phyloP scores from a whole-genome alignment of 2,888 invertebrate species.

The Lasiommata megera region DNA sequence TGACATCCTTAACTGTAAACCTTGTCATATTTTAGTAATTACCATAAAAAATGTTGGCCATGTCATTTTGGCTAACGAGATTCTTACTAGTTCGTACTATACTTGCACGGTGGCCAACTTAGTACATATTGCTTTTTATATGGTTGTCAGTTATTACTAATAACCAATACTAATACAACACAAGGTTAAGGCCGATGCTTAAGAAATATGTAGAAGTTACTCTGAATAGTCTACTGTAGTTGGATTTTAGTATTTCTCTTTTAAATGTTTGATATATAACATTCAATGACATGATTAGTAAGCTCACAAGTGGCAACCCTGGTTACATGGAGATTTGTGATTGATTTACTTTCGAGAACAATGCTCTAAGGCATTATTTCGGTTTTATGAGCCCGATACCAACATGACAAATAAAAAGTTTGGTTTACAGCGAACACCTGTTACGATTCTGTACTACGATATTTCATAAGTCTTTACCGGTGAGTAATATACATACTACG shows the following conservation, averaged over 20 bases:
- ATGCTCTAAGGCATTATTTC: slow-evolving; percentile 16
- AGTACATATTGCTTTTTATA: not conserved
- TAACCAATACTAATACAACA: too few relatives aligned
- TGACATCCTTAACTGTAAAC: too few relatives aligned
- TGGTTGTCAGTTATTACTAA: not conserved
- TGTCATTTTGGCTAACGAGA: not conserved
- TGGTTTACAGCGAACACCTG: slow-evolving; percentile 21
- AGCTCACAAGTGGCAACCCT: not conserved
- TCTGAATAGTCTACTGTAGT: too few relatives aligned
- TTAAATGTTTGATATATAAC: too few relatives aligned
- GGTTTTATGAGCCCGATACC: slow-evolving; percentile 19
- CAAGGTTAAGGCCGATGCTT: too few relatives aligned
- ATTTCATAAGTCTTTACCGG: too few relatives aligned
- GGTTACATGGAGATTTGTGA: not conserved
- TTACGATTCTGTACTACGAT: not conserved
- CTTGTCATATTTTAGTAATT: not conserved
- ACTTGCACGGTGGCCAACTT: too few relatives aligned
- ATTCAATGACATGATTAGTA: too few relatives aligned
- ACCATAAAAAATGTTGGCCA: not conserved
- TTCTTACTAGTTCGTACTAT: not conserved
- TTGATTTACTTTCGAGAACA: slow-evolving; percentile 18
- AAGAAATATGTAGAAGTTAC: too few relatives aligned
- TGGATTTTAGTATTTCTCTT: too few relatives aligned
- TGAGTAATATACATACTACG: too few relatives aligned
- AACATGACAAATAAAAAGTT: slow-evolving; percentile 22